Base-by-base conservation (phyloP, 2,113 vertebrate genomes). In the Beaufortia kweichowensis region DNA sequence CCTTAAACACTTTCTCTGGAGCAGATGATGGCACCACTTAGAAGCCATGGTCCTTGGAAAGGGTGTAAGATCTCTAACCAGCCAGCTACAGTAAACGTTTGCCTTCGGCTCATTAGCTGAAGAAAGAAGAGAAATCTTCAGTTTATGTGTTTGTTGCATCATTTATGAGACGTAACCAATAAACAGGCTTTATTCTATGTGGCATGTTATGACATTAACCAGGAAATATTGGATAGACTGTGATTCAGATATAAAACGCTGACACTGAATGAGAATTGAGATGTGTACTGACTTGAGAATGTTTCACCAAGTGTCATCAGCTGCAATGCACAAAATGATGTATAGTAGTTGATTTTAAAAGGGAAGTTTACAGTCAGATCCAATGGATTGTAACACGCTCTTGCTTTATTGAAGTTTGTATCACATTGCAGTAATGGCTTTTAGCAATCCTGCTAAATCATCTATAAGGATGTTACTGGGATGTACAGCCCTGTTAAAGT, bases 81-180 rank as follows among this genome's bases (percentile, higher is more conserved):
- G 11, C 1, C 35, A 19, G 11, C 21, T 12, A 64, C 41, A 41
- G 33, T 21, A 19, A 62, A 11, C 15, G 3, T 15, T 50, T 50
- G 48, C 48, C 48, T 50, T 50, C 2, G n/a, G 17, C 48, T 50
- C 48, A 50, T n/a, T 50, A 50, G 17, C 19, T n/a, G 4, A n/a
- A 6, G 5, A 7, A 26, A 29, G 24, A 1, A 66, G 7, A 46
- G 31, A 2, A 3, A 31, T 21, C 17, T 67, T 17, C 28, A 53
- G 28, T 68, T 14, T 15, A n/a, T 67, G 19, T 31, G 0, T 11
- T 62, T 17, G 31, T 65, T 29, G n/a, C 28, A 10, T 55, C 29
- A 33, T 1, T 53, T n/a, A 29, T 55, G 28, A 28, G 64, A 67
- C 48, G 41, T 48, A 50, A 67, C 26, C 41, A 67, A n/a, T 48